These are phyloP conservation scores for Hormaphis cornu DNA, from an alignment of 1,140 invertebrate genomes.

Conservation along the genomic window DNA sequence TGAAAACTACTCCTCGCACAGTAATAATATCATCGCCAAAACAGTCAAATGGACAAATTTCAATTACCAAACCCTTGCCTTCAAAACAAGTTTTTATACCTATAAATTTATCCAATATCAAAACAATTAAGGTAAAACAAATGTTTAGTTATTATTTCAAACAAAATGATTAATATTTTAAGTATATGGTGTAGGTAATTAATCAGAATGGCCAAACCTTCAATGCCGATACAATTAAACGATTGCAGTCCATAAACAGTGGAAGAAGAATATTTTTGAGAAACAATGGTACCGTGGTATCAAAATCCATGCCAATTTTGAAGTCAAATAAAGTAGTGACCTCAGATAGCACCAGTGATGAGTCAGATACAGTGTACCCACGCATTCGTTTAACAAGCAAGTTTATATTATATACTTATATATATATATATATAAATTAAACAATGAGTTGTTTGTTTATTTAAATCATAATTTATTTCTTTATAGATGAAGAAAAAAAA, in stretches of 20 bases:
- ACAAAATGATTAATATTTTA: neutral
- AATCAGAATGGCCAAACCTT: slow-evolving; percentile 18
- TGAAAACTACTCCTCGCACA: slow-evolving; percentile 16
- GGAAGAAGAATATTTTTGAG: slow-evolving; percentile 30
- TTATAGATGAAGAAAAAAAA: slow-evolving; percentile 69
- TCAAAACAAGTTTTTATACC: slow-evolving; percentile 31
- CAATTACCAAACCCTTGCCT: neutral
- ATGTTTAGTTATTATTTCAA: neutral
- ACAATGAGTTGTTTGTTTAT: neutral
- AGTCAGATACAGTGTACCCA: slow-evolving; percentile 35
- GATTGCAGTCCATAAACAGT: slow-evolving; percentile 11
- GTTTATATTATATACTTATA: slow-evolving; percentile 14
- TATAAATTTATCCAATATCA: slow-evolving; percentile 21
- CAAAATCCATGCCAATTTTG: slow-evolving; percentile 1
- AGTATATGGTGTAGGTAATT: neutral
- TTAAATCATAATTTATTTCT: slow-evolving; percentile 40
- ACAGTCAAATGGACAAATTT: slow-evolving; percentile 8
- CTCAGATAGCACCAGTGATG: slow-evolving; percentile 35
- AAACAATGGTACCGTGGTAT: slow-evolving; percentile 10
- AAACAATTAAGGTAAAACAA: slow-evolving; percentile 6
- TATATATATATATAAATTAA: slow-evolving; percentile 33
- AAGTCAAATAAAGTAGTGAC: neutral
- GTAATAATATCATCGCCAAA: slow-evolving; percentile 18
- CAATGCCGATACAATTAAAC: neutral
- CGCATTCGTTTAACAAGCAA: slow-evolving; percentile 36